Evolutionary conservation across 2,113 vertebrate species (phyloP), one percentile per base, ranked within the genome.

Genomic region (Xyliphius kryptos): DNA sequence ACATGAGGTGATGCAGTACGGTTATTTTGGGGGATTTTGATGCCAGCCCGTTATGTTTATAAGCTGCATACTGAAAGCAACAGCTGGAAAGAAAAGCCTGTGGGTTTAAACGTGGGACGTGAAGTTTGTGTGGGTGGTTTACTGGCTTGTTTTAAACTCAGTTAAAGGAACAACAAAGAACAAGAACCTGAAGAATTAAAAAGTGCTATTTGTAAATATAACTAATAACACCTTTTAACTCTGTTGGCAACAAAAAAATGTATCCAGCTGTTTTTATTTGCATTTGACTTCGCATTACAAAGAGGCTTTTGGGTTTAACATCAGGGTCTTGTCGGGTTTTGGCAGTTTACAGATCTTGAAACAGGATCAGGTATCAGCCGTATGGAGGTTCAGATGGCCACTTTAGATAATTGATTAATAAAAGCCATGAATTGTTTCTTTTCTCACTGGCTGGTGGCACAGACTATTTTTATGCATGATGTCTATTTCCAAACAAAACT

Each of bases 251-350:
- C 26, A 32, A 32, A 41, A 41, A 41, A 1, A 9, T 14, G 3
- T 41, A 41, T 56, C 19, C 40, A 60, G 17, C 15, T 14, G 17
- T 1, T 55, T 56, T 47, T 37, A 56, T 56, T 46, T 47, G 47
- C 22, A n/a, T 40, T 10, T 56, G 0, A 47, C 17, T 38, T 40
- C 32, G 48, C 19, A 14, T 56, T 17, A 43, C 47, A 47, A 38
- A n/a, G 14, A 17, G 47, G 7, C 26, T 32, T 32, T 32, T 32
- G 26, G 26, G 26, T 32, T 32, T 32, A 32, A 32, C 7, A 32
- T 32, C 26, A 32, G 7, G 37, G 32, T 11, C 53, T 32, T 56
- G 15, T 13, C n/a, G n/a, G n/a, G 26, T 32, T 32, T 32, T 32
- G 26, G 26, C 26, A 5, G 26, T 32, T 32, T 32, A 32, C 4